A percentile compares a stretch with the other conserved stretches of the same genome.
These are phyloP conservation scores for Ophraella communa DNA, from an alignment of 2,888 invertebrate species.

Conservation along the genomic window DNA sequence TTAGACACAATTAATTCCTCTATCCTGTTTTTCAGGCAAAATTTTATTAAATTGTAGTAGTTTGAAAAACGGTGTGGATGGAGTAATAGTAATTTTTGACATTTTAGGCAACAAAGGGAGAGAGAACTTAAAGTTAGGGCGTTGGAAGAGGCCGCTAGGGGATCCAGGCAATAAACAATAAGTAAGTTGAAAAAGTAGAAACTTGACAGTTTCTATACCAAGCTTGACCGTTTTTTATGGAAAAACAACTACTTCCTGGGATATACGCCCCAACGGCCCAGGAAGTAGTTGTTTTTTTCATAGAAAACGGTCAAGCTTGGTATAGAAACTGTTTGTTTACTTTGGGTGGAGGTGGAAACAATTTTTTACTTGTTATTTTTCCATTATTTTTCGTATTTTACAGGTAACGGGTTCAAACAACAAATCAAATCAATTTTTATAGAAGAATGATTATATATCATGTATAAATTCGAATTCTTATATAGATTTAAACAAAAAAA, in stretches of 20 bases:
- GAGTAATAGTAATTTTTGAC: constrained; percentile 47
- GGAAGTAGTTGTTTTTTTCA: too few species aligned
- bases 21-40: constrained; percentile 2
- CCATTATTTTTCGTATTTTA: neutral
- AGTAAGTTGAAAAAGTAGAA: too few species aligned
- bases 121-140: constrained; percentile 86
- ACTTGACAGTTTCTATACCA: too few species aligned
- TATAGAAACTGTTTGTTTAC: too few species aligned
- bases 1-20: neutral
- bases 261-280: too few species aligned
- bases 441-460: constrained; percentile 36
- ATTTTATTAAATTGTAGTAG: constrained; percentile 13
- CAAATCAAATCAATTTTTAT: constrained; percentile 24
- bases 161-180: constrained; percentile 61
- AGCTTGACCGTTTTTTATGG: too few species aligned
- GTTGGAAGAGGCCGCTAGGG: constrained; percentile 84
- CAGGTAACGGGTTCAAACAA: constrained; percentile 5
- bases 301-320: too few species aligned
- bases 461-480: constrained; percentile 27
- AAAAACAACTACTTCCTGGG: too few species aligned
- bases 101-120: constrained; percentile 75
- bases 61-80: constrained; percentile 3
- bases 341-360: too few species aligned
- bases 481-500: constrained; percentile 20
- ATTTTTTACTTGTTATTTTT: too few species aligned